These are phyloP conservation scores for Geopemphigus sp. DNA, from an alignment of 1,140 invertebrate species.

Conservation along the genomic window DNA sequence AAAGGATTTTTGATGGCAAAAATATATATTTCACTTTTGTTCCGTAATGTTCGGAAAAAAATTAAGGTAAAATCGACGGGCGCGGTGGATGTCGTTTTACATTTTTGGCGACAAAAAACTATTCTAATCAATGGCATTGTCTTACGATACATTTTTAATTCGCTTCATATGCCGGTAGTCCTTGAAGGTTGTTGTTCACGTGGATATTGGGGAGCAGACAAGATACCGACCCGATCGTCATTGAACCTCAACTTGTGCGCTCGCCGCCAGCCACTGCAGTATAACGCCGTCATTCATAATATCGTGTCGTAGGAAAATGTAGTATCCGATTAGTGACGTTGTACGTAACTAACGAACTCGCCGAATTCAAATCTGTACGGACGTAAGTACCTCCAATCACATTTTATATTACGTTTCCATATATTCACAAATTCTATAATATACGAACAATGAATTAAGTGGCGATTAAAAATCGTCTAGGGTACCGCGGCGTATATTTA, in stretches of 20 bases:
- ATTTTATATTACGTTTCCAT: too few species aligned
- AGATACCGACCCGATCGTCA: conserved; percentile 5
- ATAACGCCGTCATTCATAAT: background rate
- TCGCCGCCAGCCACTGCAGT: background rate
- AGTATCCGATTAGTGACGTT: background rate
- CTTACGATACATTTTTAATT: conserved; percentile 7
- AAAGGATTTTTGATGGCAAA: background rate
- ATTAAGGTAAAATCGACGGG: background rate
- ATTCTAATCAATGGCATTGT: conserved; percentile 18
- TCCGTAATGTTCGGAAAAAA: background rate
- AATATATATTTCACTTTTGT: background rate
- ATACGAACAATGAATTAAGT: too few species aligned
- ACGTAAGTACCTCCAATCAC: background rate
- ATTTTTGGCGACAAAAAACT: background rate
- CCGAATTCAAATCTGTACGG: background rate
- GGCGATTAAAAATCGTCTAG: too few species aligned
- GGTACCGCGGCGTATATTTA: too few species aligned
- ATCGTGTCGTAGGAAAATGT: background rate
- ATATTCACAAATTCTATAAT: too few species aligned
- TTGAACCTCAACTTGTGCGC: conserved; percentile 25
- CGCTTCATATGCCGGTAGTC: conserved; percentile 3
- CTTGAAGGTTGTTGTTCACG: conserved; percentile 16
- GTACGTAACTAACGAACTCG: too few species aligned
- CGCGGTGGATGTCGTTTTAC: background rate
- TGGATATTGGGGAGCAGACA: background rate